Evolutionary conservation across 2,113 vertebrate genomes (phyloP).

Genomic region (Hyla sarda): DNA sequence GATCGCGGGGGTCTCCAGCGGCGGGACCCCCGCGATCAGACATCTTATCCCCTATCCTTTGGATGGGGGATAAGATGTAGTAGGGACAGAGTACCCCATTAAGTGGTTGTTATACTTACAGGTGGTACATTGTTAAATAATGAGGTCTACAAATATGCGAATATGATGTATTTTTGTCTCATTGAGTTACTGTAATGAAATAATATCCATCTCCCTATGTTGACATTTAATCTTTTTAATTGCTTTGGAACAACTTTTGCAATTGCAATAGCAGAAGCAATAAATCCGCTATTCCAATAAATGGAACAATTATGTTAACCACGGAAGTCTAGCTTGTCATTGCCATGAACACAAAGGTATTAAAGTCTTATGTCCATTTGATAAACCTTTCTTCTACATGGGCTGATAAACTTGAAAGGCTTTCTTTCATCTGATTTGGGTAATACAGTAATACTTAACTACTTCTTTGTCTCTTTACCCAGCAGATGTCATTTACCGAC

Average conservation of each 20-base stretch:
- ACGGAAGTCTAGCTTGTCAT: neutral
- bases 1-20: no score
- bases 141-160: no score
- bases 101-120: no score
- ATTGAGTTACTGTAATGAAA: neutral
- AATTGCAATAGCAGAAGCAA: neutral
- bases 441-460: neutral
- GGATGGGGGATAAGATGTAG: no score
- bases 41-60: no score
- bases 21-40: no score
- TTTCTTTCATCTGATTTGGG: neutral
- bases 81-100: no score
- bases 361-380: neutral
- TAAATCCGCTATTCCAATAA: neutral
- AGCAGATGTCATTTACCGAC: slow-evolving; percentile 5
- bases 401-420: neutral
- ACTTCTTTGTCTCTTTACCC: neutral
- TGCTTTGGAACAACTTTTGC: no score
- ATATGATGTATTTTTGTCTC: neutral
- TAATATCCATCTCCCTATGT: neutral
- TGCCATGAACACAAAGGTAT: no score
- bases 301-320: neutral
- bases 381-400: neutral
- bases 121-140: no score
- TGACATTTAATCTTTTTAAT: neutral